A percentile compares a stretch with the other conserved stretches of the same genome.
These are phyloP conservation scores for Neodiprion lecontei DNA, from an alignment of 1,140 invertebrate species.

Conservation along the genomic window DNA sequence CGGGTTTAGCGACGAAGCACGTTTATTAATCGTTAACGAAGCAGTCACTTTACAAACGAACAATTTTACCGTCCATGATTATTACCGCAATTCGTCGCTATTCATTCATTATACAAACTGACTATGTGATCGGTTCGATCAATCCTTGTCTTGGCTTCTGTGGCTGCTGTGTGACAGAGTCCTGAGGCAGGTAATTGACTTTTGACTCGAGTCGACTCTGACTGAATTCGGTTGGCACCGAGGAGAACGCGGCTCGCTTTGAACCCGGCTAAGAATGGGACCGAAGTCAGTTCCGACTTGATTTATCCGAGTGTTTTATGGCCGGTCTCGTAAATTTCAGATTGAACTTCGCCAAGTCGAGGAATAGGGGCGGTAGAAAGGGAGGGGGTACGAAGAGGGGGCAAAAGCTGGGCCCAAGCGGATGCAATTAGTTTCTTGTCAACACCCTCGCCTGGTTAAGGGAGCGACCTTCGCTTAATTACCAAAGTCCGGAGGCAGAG, in stretches of 20 bases:
- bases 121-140: too few relatives aligned
- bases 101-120: too few relatives aligned
- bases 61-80: too few relatives aligned
- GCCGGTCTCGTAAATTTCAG: conserved; percentile 11
- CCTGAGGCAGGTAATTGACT: not conserved
- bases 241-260: not conserved
- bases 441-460: conserved; percentile 10
- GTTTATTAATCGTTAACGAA: too few relatives aligned
- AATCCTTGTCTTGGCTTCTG: too few relatives aligned
- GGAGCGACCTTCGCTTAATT: conserved; percentile 12
- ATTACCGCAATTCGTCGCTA: too few relatives aligned
- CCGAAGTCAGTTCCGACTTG: not conserved
- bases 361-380: not conserved
- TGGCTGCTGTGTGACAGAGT: too few relatives aligned
- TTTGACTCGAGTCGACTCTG: not conserved
- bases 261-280: too few relatives aligned
- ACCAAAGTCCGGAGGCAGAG: conserved; percentile 13
- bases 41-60: too few relatives aligned
- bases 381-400: not conserved
- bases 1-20: too few relatives aligned
- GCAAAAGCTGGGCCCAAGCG: not conserved
- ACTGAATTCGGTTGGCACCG: not conserved
- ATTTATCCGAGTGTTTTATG: conserved; percentile 14
- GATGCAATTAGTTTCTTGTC: conserved; percentile 17
- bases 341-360: conserved; percentile 7